Base-by-base conservation (phyloP, 2,888 invertebrate genomes). In the Microplitis deprimator region DNA sequence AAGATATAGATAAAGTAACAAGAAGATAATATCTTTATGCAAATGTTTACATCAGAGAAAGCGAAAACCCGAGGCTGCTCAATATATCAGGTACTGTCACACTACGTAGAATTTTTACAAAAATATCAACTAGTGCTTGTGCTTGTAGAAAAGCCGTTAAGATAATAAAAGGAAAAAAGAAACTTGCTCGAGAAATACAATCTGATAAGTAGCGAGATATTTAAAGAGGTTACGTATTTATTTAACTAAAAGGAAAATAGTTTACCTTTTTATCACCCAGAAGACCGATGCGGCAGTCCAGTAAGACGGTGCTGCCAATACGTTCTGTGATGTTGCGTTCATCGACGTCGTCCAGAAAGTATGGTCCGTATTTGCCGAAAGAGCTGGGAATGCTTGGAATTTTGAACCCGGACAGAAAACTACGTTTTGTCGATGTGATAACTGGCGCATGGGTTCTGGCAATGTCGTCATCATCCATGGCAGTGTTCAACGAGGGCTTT, bases 241-340 rank as follows among this genome's bases (percentile, higher is more conserved):
- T 50, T 50, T 50, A 29, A 29, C 50, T 50, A 50, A 50, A 50
- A 50, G 50, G 50, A 50, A 29, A 29, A 4, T 29, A 29, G 29
- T 29, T 29, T 84, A 93, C 93, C 88, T 92, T 92, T 89, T 92
- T 92, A 85, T 92, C 92, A 79, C 92, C 92, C 13, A 93, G 91
- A 85, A 93, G 90, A 72, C 92, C 93, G 79, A 93, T 92, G 79
- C 91, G 91, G 86, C 93, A 93, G 87, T 93, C 92, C 40, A 93
- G 90, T 73, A 90, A 89, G 64, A 93, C 92, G 29, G 91, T 92
- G 79, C 91, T 91, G 71, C 93, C 93, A 79, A 93, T 91, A 80
- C 92, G 90, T 6, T 92, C 92, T 20, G 92, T 92, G 77, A 93
- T 89, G 83, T 92, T 92, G 81, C 90, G 88, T 62, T 91, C 91